phyloP scores from a whole-genome alignment of 2,113 vertebrate genomes.

The Phyllostomus hastatus region DNA sequence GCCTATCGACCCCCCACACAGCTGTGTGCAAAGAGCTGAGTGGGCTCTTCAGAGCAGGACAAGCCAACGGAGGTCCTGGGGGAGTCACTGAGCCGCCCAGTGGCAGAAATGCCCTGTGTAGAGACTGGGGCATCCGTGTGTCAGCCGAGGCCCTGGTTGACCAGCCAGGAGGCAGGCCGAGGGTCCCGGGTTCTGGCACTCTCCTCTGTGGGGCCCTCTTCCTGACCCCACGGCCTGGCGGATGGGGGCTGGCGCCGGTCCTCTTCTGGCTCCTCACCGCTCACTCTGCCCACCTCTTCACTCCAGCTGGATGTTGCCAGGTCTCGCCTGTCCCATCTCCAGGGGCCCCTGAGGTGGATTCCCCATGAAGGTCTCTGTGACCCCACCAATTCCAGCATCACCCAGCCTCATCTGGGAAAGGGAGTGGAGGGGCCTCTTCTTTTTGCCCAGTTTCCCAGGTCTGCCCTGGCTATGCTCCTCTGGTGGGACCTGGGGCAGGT shows the following conservation, averaged over 20 bases:
- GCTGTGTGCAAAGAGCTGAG: neutral
- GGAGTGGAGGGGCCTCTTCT: neutral
- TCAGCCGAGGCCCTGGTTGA: neutral
- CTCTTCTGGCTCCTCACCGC: neutral
- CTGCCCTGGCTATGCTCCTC: too few relatives aligned
- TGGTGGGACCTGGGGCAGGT: neutral
- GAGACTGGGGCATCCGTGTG: neutral
- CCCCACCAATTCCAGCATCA: neutral
- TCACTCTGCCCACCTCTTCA: neutral
- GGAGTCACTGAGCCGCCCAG: neutral
- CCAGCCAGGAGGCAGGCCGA: neutral
- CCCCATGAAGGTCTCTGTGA: neutral
- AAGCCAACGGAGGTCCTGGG: accelerated
- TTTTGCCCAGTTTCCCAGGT: neutral
- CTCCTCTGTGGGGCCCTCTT: neutral
- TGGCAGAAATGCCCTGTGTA: neutral
- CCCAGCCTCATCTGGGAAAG: neutral
- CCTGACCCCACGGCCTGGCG: neutral
- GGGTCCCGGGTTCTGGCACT: neutral
- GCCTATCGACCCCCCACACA: accelerated
- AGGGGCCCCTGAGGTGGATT: accelerated
- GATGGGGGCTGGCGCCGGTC: neutral
- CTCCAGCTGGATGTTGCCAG: neutral
- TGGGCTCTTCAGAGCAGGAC: neutral
- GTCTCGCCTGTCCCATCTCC: neutral